Base-by-base conservation (phyloP, 2,888 invertebrate species). In the Philaethria dido region DNA sequence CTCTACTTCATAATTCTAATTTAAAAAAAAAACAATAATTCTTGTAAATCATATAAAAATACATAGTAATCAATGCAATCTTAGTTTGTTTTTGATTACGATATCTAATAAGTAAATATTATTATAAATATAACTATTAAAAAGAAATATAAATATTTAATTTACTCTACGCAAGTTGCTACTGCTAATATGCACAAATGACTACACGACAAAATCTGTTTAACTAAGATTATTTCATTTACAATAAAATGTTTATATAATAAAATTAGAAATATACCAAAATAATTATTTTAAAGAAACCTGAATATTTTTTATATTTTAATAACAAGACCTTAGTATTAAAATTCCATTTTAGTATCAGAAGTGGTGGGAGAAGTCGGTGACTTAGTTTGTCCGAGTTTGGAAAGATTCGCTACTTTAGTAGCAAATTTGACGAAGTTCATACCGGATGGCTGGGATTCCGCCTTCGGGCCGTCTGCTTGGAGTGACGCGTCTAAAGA, bases 391-490 rank as follows among this genome's bases (percentile, higher is more conserved):
- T 84, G 86, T 3, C 82, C 83, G 61, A 92, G 77, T 71, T 91
- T 92, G 64, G 91, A 84, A 11, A 92, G 76, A 45, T 85, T 86
- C 65, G 91, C 88, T 25, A 92, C 89, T 76, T 90, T 92, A 54
- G 86, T 83, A 1, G 92, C 92, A 62, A 92, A 86, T 76, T 90
- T 91, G 39, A 85, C 92, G 74, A 92, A 92, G 75, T 83, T 89
- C 39, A 82, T 72, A 0, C 88, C 89, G 0, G 89, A 83, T n/a
- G 78, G 79, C 69, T 91, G 89, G 1, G 87, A 84, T 70, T 88
- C 90, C 0, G 86, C 82, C 70, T 88, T 87, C 75, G 88, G 89
- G 0, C 81, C 80, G 69, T 86, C 88, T 3, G 86, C 83, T 63
- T 87, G 89, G 69, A 82, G 83, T 8, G 90, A 81, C 0, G 86